A percentile compares a stretch with the other conserved stretches of the same genome.
Conservation (phyloP, 2,888 invertebrate species). For the Papilio demoleus region DNA sequence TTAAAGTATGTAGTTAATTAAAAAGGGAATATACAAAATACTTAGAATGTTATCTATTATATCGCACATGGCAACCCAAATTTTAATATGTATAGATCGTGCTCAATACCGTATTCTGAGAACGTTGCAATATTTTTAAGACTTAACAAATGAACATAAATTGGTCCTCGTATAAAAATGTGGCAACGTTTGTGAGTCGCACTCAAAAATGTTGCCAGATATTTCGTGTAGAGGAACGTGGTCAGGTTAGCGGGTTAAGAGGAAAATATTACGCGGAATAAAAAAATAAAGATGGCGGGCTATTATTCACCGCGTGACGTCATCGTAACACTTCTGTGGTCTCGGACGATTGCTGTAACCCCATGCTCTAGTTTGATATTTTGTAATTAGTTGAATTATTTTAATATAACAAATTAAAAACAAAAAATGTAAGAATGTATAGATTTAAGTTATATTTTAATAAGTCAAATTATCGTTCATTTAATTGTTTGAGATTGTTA, state of each 20-base stretch:
- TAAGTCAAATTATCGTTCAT: not conserved
- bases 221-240: conserved; percentile 43
- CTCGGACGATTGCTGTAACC: not conserved
- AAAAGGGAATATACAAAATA: conserved; percentile 11
- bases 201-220: conserved; percentile 45
- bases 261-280: conserved; percentile 53
- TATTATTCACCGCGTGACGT: conserved; percentile 48
- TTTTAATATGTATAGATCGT: conserved; percentile 1
- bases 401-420: not conserved
- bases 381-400: conserved; percentile 2
- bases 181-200: conserved; percentile 62
- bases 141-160: conserved; percentile 31
- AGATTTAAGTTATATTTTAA: not conserved
- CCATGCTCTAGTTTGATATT: conserved; percentile 6
- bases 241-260: conserved; percentile 69
- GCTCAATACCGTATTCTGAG: conserved; percentile 29
- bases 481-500: not conserved
- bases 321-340: conserved; percentile 48
- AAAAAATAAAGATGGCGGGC: conserved; percentile 45
- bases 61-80: conserved; percentile 23
- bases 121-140: conserved; percentile 27
- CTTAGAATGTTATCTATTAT: not conserved
- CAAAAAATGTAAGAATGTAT: too few relatives aligned
- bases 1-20: not conserved
- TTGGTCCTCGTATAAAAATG: conserved; percentile 54